These are phyloP conservation scores for Burhinus bistriatus DNA, from an alignment of 2,113 vertebrate species.

Conservation along the genomic window DNA sequence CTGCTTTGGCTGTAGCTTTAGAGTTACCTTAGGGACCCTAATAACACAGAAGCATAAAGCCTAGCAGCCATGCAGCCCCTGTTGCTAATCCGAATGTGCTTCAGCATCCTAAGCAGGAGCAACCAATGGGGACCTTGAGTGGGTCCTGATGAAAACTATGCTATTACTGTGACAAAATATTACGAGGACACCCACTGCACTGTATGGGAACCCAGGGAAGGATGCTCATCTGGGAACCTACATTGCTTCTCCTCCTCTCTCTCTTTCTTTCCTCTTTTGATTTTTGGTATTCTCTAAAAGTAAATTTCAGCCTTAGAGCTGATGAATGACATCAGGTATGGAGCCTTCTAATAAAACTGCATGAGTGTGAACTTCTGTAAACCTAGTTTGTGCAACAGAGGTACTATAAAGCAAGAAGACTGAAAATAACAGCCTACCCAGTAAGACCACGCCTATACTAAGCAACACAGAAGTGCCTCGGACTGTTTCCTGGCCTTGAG, in stretches of 20 bases:
- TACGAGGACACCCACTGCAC: fast-evolving
- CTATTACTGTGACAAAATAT: background rate
- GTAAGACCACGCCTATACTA: background rate
- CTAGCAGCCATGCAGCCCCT: background rate
- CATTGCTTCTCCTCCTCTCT: background rate
- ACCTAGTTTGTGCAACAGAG: background rate
- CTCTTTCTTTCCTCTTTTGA: background rate
- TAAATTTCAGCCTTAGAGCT: background rate
- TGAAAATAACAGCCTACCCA: background rate
- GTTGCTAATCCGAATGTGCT: background rate
- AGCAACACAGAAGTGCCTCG: background rate
- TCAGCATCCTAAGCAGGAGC: background rate
- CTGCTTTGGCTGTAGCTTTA: background rate
- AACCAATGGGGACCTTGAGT: fast-evolving
- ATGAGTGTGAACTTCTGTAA: background rate
- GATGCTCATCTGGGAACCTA: background rate
- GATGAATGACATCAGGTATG: background rate
- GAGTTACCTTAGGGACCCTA: background rate
- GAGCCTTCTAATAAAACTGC: background rate
- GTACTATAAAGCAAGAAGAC: background rate
- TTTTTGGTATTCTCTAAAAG: background rate
- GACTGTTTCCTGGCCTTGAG: background rate
- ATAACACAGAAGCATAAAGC: background rate
- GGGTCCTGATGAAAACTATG: background rate
- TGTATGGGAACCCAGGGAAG: background rate